phyloP scores from a whole-genome alignment of 2,888 invertebrate genomes.

The Baccha elongata region DNA sequence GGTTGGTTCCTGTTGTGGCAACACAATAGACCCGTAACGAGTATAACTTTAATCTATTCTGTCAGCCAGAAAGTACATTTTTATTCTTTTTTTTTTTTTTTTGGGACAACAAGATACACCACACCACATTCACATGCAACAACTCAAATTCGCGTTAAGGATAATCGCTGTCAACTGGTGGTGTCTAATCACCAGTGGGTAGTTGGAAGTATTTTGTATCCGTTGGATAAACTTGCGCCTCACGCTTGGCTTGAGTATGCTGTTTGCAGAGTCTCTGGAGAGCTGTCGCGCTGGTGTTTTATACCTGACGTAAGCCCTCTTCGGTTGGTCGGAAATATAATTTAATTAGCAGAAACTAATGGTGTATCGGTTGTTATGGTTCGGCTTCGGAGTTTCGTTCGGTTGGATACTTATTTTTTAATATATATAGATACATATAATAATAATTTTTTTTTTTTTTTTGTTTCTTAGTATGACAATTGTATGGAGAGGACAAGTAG shows the following conservation, averaged over 20 bases:
- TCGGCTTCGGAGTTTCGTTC: slow-evolving; percentile 47
- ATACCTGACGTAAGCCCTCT: slow-evolving; percentile 71
- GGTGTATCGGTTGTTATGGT: slow-evolving; percentile 64
- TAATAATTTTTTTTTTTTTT: too few species aligned
- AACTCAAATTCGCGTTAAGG: slow-evolving; percentile 57
- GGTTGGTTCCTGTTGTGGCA: slow-evolving; percentile 18
- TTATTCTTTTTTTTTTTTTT: slow-evolving; percentile 38
- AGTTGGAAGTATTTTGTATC: slow-evolving; percentile 35
- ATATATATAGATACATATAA: neutral
- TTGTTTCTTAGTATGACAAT: slow-evolving; percentile 11
- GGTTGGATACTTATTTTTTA: slow-evolving; percentile 28
- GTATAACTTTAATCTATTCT: slow-evolving; percentile 35
- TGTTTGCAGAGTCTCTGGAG: slow-evolving; percentile 66
- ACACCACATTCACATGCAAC: slow-evolving; percentile 45
- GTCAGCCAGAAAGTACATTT: slow-evolving; percentile 17
- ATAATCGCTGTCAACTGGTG: slow-evolving; percentile 67
- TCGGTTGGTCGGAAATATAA: slow-evolving; percentile 61
- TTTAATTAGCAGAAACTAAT: slow-evolving; percentile 70
- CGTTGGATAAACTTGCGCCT: slow-evolving; percentile 49
- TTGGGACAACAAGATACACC: slow-evolving; percentile 11
- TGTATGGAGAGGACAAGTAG: slow-evolving; percentile 37
- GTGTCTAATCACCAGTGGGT: slow-evolving; percentile 52
- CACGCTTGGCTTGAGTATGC: slow-evolving; percentile 52
- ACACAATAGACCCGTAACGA: slow-evolving; percentile 68
- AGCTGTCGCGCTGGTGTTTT: slow-evolving; percentile 63